Base-by-base conservation (phyloP, 1,140 invertebrate genomes). In the Pseudobourletiella spinata region DNA sequence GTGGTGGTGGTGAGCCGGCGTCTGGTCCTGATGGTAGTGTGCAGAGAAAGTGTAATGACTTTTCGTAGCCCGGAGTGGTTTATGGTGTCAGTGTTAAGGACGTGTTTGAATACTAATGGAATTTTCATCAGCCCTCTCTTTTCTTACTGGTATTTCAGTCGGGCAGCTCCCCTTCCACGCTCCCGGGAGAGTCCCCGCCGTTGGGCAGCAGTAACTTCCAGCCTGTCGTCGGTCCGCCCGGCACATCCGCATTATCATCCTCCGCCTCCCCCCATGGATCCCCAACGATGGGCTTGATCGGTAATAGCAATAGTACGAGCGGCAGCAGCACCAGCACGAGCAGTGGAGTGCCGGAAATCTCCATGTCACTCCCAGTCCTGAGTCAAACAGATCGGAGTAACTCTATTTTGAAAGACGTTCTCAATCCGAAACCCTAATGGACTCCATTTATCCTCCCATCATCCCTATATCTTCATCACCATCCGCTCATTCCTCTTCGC, bases 381-480 rank as follows among this genome's bases (percentile, higher is more conserved):
- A 69, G 52, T 60, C 67, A 69, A 58, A 35, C 61, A n/a, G 67
- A 69, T 28, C 43, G 62, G 48, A 69, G 67, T 28, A 66, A 69
- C 44, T 66, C 67, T n/a, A 69, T 69, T 51, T 43, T 69, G 8
- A 69, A 69, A 57, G 67, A 69, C 32, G 61, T 69, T 42, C 52
- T 69, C 46, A 66, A 69, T 59, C 67, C 67, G 56, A 64, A 63
- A 57, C 57, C 62, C 6, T 69, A 58, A 48, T 48, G 44, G 44
- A 48, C 22, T 48, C 14, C 44, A 48, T 15, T 48, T n/a, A 39
- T 39, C 32, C 8, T 39, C n/a, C 32, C n/a, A n/a, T n/a, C n/a
- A n/a, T n/a, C n/a, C n/a, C 32, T 39, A n/a, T 39, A 8, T 39
- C 8, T 11, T n/a, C n/a, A 8, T 11, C 32, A 39, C n/a, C n/a